Base-by-base conservation (phyloP, 2,113 vertebrate genomes). In the Phaethornis superciliosus region DNA sequence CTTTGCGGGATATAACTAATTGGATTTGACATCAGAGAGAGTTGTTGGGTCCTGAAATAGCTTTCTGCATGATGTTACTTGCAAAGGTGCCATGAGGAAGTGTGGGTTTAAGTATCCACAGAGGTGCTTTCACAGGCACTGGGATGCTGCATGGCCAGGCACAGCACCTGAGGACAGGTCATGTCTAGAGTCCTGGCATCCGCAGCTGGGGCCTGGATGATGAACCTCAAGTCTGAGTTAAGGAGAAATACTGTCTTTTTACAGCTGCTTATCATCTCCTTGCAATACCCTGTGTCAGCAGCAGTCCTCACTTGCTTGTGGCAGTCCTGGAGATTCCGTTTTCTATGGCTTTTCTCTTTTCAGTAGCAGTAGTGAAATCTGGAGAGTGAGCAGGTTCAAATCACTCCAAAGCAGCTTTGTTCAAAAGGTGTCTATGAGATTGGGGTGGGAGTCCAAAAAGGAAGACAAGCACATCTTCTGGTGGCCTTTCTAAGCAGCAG, bases 1-100 rank as follows among this genome's bases (percentile, higher is more conserved):
- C 46, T 60, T 88, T 84, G 40, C 9, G 26, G 87, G 95, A 95
- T 94, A 80, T 81, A 93, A 77, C 72, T 96, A 95, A 97, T 95
- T 88, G 81, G 60, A 86, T 77, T 46, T 93, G 95, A 95, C 90
- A 94, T 68, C 28, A 52, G 44, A 6, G 72, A 88, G 79, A 93
- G 76, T 81, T 44, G 72, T 7, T 94, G 52, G 32, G 35, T 93
- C 88, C 90, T 63, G 59, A 93, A 95, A 96, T 93, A 94, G 52
- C 89, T 84, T 85, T 54, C 71, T 75, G 65, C 30, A 27, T 27
- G 46, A 85, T 1, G 20, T 72, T 82, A 67, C 55, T 88, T 11
- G 21, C 52, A 81, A 28, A 93, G 68, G 60, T 85, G 55, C 78
- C 28, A 6, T 2, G 16, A 58, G 67, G 60, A 56, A 35, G 32